Conservation (phyloP, 2,113 vertebrate species). For the Syngnathus scovelli region DNA sequence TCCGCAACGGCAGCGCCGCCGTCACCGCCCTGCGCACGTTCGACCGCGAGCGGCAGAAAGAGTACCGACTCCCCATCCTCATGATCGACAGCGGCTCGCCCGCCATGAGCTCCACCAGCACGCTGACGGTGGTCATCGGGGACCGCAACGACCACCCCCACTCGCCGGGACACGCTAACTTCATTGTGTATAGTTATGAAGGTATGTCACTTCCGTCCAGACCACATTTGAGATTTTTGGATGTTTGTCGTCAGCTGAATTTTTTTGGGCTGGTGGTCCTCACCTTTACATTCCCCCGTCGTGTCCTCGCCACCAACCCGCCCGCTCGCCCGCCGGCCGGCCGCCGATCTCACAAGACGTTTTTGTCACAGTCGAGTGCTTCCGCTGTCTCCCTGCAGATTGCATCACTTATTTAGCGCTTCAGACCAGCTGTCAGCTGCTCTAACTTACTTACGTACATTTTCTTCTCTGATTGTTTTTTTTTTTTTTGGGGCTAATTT, state of each 20-base stretch:
- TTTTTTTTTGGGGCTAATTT: slow-evolving; percentile 30
- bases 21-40: slow-evolving; percentile 79
- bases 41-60: slow-evolving; percentile 81
- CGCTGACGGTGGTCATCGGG: slow-evolving; percentile 79
- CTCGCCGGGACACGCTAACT: slow-evolving; percentile 73
- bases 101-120: slow-evolving; percentile 77
- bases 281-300: slow-evolving; percentile 7
- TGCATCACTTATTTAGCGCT: slow-evolving; percentile 57
- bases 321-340: background rate
- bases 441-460: slow-evolving; percentile 37
- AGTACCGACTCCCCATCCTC: slow-evolving; percentile 77
- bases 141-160: slow-evolving; percentile 86
- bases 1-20: slow-evolving; percentile 80
- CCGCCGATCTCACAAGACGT: slow-evolving; percentile 21
- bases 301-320: slow-evolving; percentile 5
- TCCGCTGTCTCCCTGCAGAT: slow-evolving; percentile 35
- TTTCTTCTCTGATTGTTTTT: slow-evolving; percentile 9
- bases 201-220: slow-evolving; percentile 74
- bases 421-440: slow-evolving; percentile 53
- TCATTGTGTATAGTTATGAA: slow-evolving; percentile 77
- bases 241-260: background rate
- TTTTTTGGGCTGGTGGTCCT: slow-evolving; percentile 6
- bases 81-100: slow-evolving; percentile 82
- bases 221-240: no score
- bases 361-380: slow-evolving; percentile 48